phyloP scores from a whole-genome alignment of 2,113 vertebrate genomes.

The Ondatra zibethicus region DNA sequence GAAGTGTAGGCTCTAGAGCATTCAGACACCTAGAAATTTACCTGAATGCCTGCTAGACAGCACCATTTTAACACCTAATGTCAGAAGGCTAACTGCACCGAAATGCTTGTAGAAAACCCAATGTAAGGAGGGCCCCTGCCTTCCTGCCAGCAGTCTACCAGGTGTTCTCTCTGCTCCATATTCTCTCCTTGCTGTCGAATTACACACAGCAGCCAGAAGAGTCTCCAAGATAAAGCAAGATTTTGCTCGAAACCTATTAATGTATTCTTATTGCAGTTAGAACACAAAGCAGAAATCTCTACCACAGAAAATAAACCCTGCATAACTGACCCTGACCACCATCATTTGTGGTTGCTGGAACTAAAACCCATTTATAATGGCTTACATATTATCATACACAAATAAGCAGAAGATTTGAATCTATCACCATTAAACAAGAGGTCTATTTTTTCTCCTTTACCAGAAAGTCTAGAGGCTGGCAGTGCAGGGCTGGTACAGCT shows the following conservation, averaged over 20 bases:
- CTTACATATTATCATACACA: background rate
- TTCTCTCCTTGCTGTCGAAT: background rate
- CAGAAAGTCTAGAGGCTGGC: background rate
- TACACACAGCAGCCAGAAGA: conserved; percentile 16
- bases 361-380: background rate
- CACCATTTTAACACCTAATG: conserved; percentile 73
- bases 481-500: background rate
- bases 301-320: background rate
- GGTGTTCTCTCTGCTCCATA: conserved; percentile 64
- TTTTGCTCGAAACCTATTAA: conserved; percentile 48
- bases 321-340: background rate
- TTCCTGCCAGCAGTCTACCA: conserved; percentile 41
- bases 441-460: background rate
- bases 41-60: conserved; percentile 78
- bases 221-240: conserved; percentile 36
- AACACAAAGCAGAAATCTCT: conserved; percentile 48
- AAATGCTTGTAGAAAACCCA: conserved; percentile 70
- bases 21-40: conserved; percentile 62
- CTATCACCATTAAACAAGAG: background rate
- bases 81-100: conserved; percentile 77
- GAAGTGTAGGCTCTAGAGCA: conserved; percentile 72
- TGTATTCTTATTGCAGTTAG: conserved; percentile 26
- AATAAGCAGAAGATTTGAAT: background rate
- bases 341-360: background rate
- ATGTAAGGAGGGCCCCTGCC: conserved; percentile 34